A percentile compares a stretch with the other conserved stretches of the same genome.
phyloP scores from a whole-genome alignment of 2,797 vertebrate species.

The Brachyrhaphis roseni region DNA sequence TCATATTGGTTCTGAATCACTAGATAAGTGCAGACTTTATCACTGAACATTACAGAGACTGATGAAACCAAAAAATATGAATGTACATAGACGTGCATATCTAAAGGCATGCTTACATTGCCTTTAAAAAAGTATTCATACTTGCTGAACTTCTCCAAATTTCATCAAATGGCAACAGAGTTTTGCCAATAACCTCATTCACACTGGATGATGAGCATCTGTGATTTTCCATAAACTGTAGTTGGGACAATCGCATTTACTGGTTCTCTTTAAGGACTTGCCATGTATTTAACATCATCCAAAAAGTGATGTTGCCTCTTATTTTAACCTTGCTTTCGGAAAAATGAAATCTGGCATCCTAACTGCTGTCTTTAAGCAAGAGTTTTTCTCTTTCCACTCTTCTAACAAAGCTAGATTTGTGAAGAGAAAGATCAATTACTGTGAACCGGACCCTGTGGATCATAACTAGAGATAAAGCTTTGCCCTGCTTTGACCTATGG shows the following conservation, averaged over 20 bases:
- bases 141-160: no score
- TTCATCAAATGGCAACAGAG: no score
- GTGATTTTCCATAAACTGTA: background rate
- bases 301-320: background rate
- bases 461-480: constrained; percentile 40
- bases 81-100: no score
- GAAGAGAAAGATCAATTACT: no score
- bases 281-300: background rate
- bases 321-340: background rate
- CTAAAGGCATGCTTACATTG: constrained; percentile 32
- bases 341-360: background rate
- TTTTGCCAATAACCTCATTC: background rate
- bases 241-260: background rate
- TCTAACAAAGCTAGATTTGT: background rate
- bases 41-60: no score
- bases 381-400: background rate
- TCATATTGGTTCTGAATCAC: constrained; percentile 39
- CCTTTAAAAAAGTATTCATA: background rate
- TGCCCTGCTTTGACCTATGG: constrained; percentile 46
- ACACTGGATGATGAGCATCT: background rate
- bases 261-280: background rate
- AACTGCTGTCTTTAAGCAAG: background rate
- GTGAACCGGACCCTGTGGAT: constrained; percentile 24
- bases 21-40: constrained; percentile 16
- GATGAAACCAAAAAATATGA: no score